Evolutionary conservation across 2,113 vertebrate species (phyloP).

Genomic region (Theropithecus gelada): DNA sequence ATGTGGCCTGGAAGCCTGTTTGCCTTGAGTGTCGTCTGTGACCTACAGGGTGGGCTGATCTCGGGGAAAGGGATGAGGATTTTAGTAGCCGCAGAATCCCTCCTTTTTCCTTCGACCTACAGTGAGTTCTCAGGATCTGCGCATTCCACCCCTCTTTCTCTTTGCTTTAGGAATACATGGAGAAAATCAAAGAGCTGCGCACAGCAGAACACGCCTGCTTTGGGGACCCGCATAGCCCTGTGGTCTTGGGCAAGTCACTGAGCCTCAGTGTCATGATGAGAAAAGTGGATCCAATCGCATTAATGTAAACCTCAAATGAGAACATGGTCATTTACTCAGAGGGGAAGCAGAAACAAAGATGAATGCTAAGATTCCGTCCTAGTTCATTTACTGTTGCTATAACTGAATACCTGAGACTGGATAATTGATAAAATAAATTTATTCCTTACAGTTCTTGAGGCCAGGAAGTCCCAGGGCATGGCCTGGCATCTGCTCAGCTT

Average conservation of each 20-base stretch:
- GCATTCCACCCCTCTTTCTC: accelerated
- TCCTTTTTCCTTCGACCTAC: too few species aligned
- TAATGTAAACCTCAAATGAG: accelerated
- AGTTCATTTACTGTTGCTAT: background rate
- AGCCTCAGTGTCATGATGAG: accelerated
- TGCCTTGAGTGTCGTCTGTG: accelerated
- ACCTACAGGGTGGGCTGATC: accelerated
- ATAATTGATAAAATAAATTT: background rate
- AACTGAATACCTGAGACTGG: background rate
- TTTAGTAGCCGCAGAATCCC: too few species aligned
- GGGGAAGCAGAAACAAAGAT: background rate
- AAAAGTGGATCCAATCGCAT: background rate
- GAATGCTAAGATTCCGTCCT: background rate
- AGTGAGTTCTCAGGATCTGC: too few species aligned
- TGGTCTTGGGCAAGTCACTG: accelerated
- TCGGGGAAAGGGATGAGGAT: accelerated
- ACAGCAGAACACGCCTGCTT: accelerated
- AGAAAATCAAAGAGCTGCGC: background rate
- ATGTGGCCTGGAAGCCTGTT: accelerated
- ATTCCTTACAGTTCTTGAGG: background rate
- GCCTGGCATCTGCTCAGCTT: background rate
- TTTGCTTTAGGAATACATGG: accelerated
- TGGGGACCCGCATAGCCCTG: accelerated
- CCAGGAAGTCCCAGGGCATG: background rate
- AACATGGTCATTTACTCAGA: accelerated